Conservation (phyloP, 2,888 invertebrate species). For the Itoplectis maculator region DNA sequence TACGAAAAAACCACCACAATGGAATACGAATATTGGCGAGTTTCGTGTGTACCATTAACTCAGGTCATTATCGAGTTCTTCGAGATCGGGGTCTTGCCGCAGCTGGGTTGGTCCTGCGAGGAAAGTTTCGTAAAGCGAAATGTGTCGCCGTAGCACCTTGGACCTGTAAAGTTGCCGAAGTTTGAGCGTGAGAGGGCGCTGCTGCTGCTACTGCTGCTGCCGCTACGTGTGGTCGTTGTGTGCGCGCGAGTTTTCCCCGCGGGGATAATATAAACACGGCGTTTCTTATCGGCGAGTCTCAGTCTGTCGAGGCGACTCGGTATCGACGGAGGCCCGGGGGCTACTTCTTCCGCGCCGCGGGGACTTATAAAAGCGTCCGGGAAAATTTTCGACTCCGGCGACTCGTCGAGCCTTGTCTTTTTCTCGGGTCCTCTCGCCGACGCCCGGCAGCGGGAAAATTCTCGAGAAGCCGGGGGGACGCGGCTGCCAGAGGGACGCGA, state of each 20-base stretch:
- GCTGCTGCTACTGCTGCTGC: not conserved
- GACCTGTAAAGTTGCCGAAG: slow-evolving; percentile 23
- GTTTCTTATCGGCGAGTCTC: slow-evolving; percentile 51
- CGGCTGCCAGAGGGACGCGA: not conserved
- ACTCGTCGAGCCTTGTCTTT: not conserved
- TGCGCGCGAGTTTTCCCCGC: slow-evolving; percentile 45
- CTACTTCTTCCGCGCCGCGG: slow-evolving; percentile 23
- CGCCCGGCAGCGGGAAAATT: slow-evolving; percentile 13
- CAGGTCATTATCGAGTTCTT: not conserved
- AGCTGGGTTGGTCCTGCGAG: slow-evolving; percentile 17
- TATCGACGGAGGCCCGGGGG: slow-evolving; percentile 23
- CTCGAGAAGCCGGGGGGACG: not conserved
- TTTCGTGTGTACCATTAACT: not conserved
- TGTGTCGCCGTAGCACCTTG: not conserved
- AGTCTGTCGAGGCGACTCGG: slow-evolving; percentile 33
- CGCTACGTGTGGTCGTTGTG: slow-evolving; percentile 16
- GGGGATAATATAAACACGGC: slow-evolving; percentile 56
- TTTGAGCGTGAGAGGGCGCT: not conserved
- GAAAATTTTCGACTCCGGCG: slow-evolving; percentile 38
- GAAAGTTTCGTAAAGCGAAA: slow-evolving; percentile 30
- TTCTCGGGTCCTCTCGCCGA: not conserved
- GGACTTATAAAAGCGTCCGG: slow-evolving; percentile 46
- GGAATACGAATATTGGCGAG: not conserved
- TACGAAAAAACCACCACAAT: not conserved
- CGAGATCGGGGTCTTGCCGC: slow-evolving; percentile 5